A percentile compares a stretch with the other conserved stretches of the same genome.
These are phyloP conservation scores for Anodontia alba DNA, from an alignment of 2,888 invertebrate genomes.

Conservation along the genomic window DNA sequence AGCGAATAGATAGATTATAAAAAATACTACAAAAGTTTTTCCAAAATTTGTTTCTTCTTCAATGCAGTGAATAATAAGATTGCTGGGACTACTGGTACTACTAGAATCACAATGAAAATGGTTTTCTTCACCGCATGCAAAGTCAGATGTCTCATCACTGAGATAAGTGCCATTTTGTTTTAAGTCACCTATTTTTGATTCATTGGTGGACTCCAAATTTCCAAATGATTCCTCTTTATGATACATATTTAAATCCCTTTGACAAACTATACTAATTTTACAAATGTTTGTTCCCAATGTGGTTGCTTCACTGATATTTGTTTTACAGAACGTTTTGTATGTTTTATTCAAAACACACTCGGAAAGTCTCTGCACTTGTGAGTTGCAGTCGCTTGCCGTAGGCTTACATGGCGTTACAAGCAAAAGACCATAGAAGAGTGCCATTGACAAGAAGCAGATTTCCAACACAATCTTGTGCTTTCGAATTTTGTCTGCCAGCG, in stretches of 20 bases:
- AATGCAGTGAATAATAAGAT: background rate
- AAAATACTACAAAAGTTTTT: conserved; percentile 91
- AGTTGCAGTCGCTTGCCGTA: background rate
- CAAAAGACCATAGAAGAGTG: conserved; percentile 92
- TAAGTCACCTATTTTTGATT: no score
- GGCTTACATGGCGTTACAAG: conserved; percentile 85
- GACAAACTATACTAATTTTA: background rate
- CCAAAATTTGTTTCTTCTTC: background rate
- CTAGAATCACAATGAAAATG: background rate
- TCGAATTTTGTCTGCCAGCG: conserved; percentile 91
- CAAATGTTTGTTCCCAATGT: background rate
- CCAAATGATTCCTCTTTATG: no score
- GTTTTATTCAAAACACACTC: background rate
- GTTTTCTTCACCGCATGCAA: background rate
- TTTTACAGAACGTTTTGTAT: no score
- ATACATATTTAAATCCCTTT: background rate
- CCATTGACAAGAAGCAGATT: conserved; percentile 91
- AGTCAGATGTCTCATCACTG: background rate
- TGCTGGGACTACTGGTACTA: background rate
- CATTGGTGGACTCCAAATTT: background rate
- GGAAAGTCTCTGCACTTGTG: background rate
- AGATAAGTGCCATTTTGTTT: background rate
- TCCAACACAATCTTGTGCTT: conserved; percentile 94
- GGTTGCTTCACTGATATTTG: background rate
- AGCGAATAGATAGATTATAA: conserved; percentile 91